phyloP scores from a whole-genome alignment of 2,797 vertebrate genomes.

The Onychomys torridus region DNA sequence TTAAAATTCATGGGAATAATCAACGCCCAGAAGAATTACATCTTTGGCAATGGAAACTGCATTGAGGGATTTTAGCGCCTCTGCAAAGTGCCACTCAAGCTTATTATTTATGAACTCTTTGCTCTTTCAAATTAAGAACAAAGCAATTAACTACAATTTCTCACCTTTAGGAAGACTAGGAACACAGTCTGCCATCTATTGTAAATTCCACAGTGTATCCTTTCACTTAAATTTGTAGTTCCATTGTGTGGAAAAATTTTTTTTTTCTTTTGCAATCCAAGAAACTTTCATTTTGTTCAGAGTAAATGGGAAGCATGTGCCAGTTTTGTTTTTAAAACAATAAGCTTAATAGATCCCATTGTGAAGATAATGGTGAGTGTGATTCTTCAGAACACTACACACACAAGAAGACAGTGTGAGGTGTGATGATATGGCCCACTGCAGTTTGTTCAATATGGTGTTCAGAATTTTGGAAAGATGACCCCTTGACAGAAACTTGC shows the following conservation, averaged over 20 bases:
- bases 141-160: slow-evolving; percentile 82
- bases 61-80: slow-evolving; percentile 68
- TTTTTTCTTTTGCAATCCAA: slow-evolving; percentile 49
- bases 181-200: slow-evolving; percentile 68
- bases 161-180: slow-evolving; percentile 72
- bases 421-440: rapidly evolving
- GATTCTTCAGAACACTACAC: not conserved
- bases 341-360: slow-evolving; percentile 30
- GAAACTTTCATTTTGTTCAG: slow-evolving; percentile 64
- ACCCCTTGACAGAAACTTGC: too few relatives aligned
- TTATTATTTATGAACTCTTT: slow-evolving; percentile 82
- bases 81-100: slow-evolving; percentile 68
- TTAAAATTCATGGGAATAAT: slow-evolving; percentile 77
- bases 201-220: slow-evolving; percentile 73
- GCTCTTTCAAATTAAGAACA: slow-evolving; percentile 80
- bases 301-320: slow-evolving; percentile 5
- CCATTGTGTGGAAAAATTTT: slow-evolving; percentile 68
- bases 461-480: not conserved
- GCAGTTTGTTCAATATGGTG: rapidly evolving
- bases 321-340: slow-evolving; percentile 62
- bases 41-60: slow-evolving; percentile 72
- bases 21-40: slow-evolving; percentile 70
- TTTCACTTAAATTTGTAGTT: slow-evolving; percentile 75
- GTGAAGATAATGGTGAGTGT: not conserved
- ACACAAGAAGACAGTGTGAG: not conserved